These are phyloP conservation scores for Aurelia sp. DNA, from an alignment of 30 jellyfish, hydroid and myxozoan genomes.

Conservation along the genomic window DNA sequence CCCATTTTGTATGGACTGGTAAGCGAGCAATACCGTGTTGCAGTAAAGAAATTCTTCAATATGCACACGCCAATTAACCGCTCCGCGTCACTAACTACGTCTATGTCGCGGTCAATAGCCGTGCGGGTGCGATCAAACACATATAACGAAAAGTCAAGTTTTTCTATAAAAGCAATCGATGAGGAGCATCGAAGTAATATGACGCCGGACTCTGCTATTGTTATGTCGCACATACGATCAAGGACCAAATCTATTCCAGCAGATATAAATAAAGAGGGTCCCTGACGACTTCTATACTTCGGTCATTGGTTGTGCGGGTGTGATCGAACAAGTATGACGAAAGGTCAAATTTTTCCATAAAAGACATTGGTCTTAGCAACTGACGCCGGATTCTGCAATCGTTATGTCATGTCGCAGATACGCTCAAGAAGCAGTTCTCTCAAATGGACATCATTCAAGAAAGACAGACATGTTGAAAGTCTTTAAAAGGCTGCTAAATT, in stretches of 20 bases:
- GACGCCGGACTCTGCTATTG: constrained; percentile 27
- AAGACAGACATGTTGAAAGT: too few species aligned
- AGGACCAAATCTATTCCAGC: too few species aligned
- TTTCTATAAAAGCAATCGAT: constrained; percentile 42
- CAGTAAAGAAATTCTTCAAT: constrained; percentile 7
- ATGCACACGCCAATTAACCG: background rate
- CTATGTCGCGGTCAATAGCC: background rate
- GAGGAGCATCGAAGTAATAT: constrained; percentile 21
- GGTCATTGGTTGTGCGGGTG: background rate
- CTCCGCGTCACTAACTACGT: background rate
- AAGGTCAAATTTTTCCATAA: constrained; percentile 33
- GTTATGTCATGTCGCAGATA: constrained; percentile 33
- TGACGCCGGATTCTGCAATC: constrained; percentile 23
- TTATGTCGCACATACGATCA: constrained; percentile 32
- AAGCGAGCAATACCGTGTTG: constrained; percentile 42
- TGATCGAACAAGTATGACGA: background rate
- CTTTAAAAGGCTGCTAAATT: too few species aligned
- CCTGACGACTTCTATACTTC: background rate
- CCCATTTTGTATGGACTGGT: constrained; percentile 52
- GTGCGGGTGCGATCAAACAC: background rate
- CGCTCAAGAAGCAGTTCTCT: background rate
- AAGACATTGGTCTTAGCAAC: constrained; percentile 20
- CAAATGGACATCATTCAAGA: too few species aligned
- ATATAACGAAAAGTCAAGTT: constrained; percentile 15
- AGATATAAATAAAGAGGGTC: background rate